Evolutionary conservation across 2,888 invertebrate genomes (phyloP), one percentile per base, ranked within the genome.

Genomic region (Hyalella azteca): DNA sequence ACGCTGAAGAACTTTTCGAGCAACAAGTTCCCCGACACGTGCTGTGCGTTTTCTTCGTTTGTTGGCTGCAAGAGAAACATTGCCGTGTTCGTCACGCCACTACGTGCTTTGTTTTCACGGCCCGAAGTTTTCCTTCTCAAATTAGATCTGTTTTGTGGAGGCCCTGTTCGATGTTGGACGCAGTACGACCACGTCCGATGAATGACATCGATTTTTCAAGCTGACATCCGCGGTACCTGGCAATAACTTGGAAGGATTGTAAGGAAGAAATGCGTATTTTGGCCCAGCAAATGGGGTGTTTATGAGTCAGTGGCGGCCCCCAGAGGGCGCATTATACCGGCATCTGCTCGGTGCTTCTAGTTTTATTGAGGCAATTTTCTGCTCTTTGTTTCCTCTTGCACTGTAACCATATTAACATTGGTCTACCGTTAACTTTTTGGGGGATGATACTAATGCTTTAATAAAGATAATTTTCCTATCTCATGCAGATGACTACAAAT

Each of bases 181-280:
- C 22, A 54, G 22, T 54, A 54, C 54, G 26, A 29, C 54, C 13
- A 13, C 54, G n/a, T 54, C 26, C 26, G 54, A 54, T 54, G 54
- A 54, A 54, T 54, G 54, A 54, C 54, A 54, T 11, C 26, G 54
- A 54, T 54, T 54, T 54, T 54, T 54, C 54, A 54, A 54, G 54
- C 7, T 22, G 29, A 54, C 54, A 54, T 54, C 54, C 29, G 54
- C 26, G 29, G 54, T 54, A n/a, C n/a, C 26, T 26, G 54, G 29
- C 54, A 29, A 54, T 54, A 54, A 54, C 54, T 54, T 29, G 54
- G 54, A 22, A 29, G 29, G 54, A 22, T 5, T 22, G 1, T 54
- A 9, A 29, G 5, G 13, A 54, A 54, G 29, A 29, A 54, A 11
- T 22, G 11, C 26, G 26, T 26, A 54, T 54, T 54, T 54, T 54